A percentile compares a stretch with the other conserved stretches of the same genome.
Conservation (phyloP, 1,140 invertebrate species). For the Drosophila sp. region DNA sequence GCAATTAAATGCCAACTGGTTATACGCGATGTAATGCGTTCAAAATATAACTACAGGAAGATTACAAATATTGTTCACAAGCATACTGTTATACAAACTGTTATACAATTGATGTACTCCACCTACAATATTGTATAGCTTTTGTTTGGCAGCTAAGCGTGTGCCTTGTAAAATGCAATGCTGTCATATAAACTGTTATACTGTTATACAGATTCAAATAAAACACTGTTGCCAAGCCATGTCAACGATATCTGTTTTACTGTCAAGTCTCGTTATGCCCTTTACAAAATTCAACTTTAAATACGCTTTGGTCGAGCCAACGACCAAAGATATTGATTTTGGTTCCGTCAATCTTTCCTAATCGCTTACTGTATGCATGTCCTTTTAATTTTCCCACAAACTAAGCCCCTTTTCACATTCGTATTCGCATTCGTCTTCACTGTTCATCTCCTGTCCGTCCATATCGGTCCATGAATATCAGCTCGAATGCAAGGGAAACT, state of each 20-base stretch:
- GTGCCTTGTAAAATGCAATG: too few species aligned
- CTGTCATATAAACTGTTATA: slow-evolving; percentile 16
- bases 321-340: slow-evolving; percentile 6
- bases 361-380: slow-evolving; percentile 28
- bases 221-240: too few species aligned
- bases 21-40: too few species aligned
- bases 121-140: too few species aligned
- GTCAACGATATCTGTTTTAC: too few species aligned
- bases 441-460: background rate
- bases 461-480: slow-evolving; percentile 9
- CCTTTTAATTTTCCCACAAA: slow-evolving; percentile 45
- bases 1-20: slow-evolving; percentile 6
- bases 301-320: background rate
- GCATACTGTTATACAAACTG: slow-evolving; percentile 15
- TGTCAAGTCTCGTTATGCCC: too few species aligned
- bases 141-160: too few species aligned
- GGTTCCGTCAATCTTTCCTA: slow-evolving; percentile 18
- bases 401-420: slow-evolving; percentile 42
- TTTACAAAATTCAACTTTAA: too few species aligned
- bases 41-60: too few species aligned
- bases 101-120: slow-evolving; percentile 1
- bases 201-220: background rate
- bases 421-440: slow-evolving; percentile 14
- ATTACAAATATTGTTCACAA: background rate
- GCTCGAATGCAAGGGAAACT: slow-evolving; percentile 47